Percentiles rank a stretch among this genome's conserved stretches.
Evolutionary conservation across 2,888 invertebrate genomes (phyloP).

Genomic region (Limnephilus rhombicus): DNA sequence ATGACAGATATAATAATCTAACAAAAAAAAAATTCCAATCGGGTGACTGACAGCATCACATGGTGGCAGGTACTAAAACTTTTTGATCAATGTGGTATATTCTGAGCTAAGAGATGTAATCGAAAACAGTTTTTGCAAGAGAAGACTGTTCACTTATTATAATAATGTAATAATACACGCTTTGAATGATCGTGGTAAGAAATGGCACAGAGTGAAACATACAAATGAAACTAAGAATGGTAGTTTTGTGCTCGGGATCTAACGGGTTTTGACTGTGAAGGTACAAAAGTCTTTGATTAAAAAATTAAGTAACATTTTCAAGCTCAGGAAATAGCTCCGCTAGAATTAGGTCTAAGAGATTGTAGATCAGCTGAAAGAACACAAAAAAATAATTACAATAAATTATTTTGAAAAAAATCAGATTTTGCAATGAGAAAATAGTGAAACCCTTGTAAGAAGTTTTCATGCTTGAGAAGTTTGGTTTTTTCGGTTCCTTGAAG

Average conservation of each 20-base stretch:
- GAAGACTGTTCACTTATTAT: background rate
- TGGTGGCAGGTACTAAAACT: no score
- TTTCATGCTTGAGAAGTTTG: no score
- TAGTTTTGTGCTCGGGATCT: background rate
- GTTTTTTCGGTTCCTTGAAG: no score
- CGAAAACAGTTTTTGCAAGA: background rate
- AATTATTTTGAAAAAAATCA: background rate
- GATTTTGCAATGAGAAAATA: background rate
- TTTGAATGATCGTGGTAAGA: background rate
- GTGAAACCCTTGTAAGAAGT: background rate
- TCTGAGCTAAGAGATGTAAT: background rate
- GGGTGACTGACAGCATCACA: no score
- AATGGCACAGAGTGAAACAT: background rate
- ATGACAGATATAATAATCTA: no score
- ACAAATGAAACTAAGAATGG: background rate
- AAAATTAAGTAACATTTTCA: conserved; percentile 68
- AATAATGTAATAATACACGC: background rate
- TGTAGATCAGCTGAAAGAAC: conserved; percentile 83
- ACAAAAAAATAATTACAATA: background rate
- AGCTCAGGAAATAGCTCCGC: conserved; percentile 88
- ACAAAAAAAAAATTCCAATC: no score
- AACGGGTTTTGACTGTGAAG: background rate
- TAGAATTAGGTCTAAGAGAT: conserved; percentile 86
- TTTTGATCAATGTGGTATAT: no score
- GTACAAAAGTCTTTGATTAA: conserved; percentile 16